These are phyloP conservation scores for Glareola pratincola DNA, from an alignment of 2,113 vertebrate species.

Conservation along the genomic window DNA sequence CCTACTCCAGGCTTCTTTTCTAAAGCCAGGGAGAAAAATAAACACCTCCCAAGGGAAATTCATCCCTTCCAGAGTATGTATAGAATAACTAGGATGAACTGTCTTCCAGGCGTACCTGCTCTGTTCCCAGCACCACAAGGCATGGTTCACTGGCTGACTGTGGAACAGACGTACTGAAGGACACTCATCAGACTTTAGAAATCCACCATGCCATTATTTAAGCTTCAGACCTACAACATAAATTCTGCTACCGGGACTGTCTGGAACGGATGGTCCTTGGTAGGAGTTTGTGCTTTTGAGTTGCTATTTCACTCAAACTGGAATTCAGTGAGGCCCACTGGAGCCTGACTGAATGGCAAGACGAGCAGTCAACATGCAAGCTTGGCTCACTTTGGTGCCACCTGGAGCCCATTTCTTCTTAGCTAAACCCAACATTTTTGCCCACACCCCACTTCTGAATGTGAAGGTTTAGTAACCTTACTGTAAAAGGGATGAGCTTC, in stretches of 20 bases:
- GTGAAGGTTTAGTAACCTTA: neutral
- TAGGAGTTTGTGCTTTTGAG: neutral
- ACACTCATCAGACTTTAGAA: neutral
- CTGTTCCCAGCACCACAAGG: neutral
- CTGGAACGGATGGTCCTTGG: neutral
- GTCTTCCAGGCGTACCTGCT: neutral
- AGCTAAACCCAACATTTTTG: neutral
- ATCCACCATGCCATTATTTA: neutral
- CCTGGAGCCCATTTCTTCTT: neutral
- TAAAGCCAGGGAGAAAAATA: neutral
- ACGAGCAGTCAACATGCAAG: neutral
- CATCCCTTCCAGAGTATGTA: neutral
- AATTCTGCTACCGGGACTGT: neutral
- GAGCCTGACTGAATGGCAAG: neutral
- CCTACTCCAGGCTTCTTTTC: neutral
- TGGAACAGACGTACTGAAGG: neutral
- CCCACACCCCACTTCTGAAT: rapidly evolving
- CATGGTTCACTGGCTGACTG: neutral
- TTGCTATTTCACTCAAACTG: neutral
- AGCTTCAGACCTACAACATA: neutral
- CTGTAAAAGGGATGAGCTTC: neutral
- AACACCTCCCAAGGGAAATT: neutral
- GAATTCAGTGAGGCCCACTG: neutral
- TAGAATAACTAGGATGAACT: neutral
- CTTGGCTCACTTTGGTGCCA: neutral